Percentiles rank a stretch among this genome's conserved stretches.
phyloP scores from a whole-genome alignment of 2,888 invertebrate genomes.

The Anthophora plumipes region DNA sequence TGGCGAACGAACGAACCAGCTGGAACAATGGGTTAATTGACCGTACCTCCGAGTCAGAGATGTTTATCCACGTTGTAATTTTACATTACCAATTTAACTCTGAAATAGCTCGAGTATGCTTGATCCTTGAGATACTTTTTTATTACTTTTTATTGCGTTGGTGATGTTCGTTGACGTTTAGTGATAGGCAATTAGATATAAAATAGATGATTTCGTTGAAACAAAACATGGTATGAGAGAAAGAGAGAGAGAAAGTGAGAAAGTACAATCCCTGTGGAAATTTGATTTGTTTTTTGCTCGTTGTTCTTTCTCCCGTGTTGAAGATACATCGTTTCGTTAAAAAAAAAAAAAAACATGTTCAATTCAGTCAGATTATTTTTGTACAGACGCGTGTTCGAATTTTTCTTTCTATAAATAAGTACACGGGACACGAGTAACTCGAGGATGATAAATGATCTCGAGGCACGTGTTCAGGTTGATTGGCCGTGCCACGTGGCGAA shows the following conservation, averaged over 20 bases:
- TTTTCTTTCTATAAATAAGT: not conserved
- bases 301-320: conserved; percentile 7
- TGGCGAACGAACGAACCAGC: conserved; percentile 3
- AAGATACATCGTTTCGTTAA: not conserved
- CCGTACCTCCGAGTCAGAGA: conserved; percentile 41
- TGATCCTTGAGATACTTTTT: conserved; percentile 42
- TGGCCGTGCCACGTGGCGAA: no score
- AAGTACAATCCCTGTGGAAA: not conserved
- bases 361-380: no score
- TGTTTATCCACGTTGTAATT: conserved; percentile 32
- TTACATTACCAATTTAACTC: conserved; percentile 27
- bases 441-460: not conserved
- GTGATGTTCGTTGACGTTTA: conserved; percentile 19
- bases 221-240: conserved; percentile 12
- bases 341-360: not conserved
- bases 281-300: not conserved
- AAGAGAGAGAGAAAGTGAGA: not conserved
- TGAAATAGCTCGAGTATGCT: conserved; percentile 27
- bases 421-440: conserved; percentile 25
- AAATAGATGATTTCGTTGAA: conserved; percentile 32
- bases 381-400: not conserved
- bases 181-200: conserved; percentile 23
- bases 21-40: conserved; percentile 60
- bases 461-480: not conserved
- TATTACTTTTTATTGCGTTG: conserved; percentile 52